Conservation (phyloP, 2,888 invertebrate genomes). For the Pycnomerus fuliginosus region DNA sequence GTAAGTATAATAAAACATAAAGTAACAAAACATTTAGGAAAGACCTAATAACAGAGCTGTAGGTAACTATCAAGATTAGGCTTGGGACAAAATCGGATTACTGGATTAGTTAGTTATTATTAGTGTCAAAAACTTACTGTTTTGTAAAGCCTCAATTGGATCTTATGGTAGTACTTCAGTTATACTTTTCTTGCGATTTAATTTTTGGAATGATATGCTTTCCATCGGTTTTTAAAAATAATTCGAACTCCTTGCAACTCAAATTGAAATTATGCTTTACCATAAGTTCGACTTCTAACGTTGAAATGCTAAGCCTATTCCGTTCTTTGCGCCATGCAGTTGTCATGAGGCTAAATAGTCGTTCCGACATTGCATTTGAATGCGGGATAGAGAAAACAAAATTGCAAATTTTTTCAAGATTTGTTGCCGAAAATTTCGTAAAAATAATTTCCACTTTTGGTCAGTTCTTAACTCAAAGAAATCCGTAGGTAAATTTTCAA, state of each 20-base stretch:
- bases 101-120: too few relatives aligned
- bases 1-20: too few relatives aligned
- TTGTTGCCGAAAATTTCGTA: not conserved
- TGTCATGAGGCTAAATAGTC: not conserved
- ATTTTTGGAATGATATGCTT: not conserved
- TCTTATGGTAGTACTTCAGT: too few relatives aligned
- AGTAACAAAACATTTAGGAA: too few relatives aligned
- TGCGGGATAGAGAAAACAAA: not conserved
- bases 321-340: not conserved
- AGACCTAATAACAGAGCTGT: too few relatives aligned
- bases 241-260: not conserved
- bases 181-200: too few relatives aligned
- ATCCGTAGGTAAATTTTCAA: not conserved
- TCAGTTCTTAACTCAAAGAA: not conserved
- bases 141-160: too few relatives aligned
- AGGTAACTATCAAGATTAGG: too few relatives aligned
- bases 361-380: not conserved
- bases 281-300: not conserved
- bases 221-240: not conserved
- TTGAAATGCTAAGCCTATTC: not conserved
- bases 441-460: not conserved
- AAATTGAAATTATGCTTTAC: slow-evolving; percentile 1
- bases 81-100: too few relatives aligned
- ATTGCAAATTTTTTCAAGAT: not conserved
- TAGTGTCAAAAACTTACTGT: too few relatives aligned